phyloP scores from a whole-genome alignment of 2,888 invertebrate species.

The Drosophila percnosoma region DNA sequence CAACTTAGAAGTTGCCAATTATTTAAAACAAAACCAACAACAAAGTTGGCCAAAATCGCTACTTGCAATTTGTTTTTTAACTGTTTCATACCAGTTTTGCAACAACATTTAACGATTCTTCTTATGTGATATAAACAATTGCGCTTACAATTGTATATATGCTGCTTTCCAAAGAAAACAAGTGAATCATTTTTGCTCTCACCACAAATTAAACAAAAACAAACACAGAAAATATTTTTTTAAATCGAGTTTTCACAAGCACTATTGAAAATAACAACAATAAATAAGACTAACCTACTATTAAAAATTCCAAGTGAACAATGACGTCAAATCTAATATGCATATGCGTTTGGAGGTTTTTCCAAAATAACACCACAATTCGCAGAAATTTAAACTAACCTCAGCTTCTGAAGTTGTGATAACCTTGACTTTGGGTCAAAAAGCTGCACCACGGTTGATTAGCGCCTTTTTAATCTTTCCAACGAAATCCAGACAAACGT shows the following conservation, averaged over 20 bases:
- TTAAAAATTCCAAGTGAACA: slow-evolving; percentile 13
- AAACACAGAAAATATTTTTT: slow-evolving; percentile 1
- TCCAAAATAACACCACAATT: slow-evolving; percentile 7
- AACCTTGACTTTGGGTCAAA: slow-evolving; percentile 56
- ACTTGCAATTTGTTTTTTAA: background rate
- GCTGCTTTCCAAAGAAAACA: slow-evolving; percentile 15
- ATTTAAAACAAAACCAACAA: background rate
- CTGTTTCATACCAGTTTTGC: background rate
- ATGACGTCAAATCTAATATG: slow-evolving; percentile 36
- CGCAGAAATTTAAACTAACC: slow-evolving; percentile 29
- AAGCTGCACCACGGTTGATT: slow-evolving; percentile 38
- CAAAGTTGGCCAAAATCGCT: background rate
- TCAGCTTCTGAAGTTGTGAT: slow-evolving; percentile 31
- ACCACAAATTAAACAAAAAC: background rate
- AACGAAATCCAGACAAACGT: slow-evolving; percentile 29
- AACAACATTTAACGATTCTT: background rate
- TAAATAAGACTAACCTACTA: background rate
- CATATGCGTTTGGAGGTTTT: slow-evolving; percentile 8
- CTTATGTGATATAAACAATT: background rate
- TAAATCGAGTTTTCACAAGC: background rate
- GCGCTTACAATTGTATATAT: background rate
- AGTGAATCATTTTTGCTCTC: slow-evolving; percentile 28
- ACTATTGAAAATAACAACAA: background rate
- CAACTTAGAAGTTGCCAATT: background rate
- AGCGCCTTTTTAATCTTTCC: slow-evolving; percentile 29